Base-by-base conservation (phyloP, 2,113 vertebrate species). In the Cygnus buccinator region DNA sequence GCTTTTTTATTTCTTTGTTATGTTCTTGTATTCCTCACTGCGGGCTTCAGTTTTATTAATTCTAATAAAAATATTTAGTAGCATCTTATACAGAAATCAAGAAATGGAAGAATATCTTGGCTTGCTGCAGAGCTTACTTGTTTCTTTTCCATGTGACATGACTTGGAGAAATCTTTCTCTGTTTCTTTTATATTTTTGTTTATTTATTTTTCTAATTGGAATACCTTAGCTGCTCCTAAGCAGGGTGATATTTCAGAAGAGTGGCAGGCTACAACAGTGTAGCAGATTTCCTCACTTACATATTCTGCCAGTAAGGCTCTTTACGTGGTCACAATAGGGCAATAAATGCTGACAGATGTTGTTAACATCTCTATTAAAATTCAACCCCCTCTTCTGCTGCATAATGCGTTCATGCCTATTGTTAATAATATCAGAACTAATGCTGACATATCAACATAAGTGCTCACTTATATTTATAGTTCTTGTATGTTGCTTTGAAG, bases 331-430 rank as follows among this genome's bases (percentile, higher is more conserved):
- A 71, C 66, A 44, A 37, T 71, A 92, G 89, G 78, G 68, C 90
- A 95, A 77, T 95, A 96, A 95, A 96, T 95, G 73, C 93, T 59
- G 85, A 94, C 88, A 95, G 95, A 94, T 89, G 77, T 95, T 97
- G 95, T 98, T 96, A 97, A 95, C 76, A 75, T 94, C 70, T 81
- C 74, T 95, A 91, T 97, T 97, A 97, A 97, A 97, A 94, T 95
- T 85, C 74, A 89, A n/a, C 72, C 78, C 77, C 55, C 31, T 92
- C 94, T 96, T 94, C 87, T 87, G 66, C 62, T 94, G 73, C 68
- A 78, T 87, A 90, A 68, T 61, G 11, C 20, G 66, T 81, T 92
- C 29, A 59, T 43, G 79, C 39, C 78, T 68, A 85, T 90, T 94
- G 50, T 92, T 96, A 90, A 89, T 85, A 85, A 89, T 84, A 93